These are phyloP conservation scores for Eretmochelys imbricata DNA, from an alignment of 2,113 vertebrate genomes.

Conservation along the genomic window DNA sequence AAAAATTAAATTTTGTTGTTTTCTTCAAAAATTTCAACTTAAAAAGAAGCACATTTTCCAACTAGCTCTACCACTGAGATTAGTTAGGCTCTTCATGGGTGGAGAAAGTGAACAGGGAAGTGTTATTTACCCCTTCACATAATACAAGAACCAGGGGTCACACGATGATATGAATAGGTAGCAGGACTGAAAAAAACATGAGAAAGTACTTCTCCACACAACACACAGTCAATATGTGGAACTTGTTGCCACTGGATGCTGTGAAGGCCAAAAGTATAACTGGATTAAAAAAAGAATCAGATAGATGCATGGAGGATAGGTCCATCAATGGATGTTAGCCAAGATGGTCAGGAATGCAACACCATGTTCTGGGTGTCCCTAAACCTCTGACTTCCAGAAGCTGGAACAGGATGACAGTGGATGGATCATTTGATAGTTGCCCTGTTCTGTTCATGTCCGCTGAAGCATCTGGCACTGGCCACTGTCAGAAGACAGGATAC, in stretches of 20 bases:
- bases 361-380: background rate
- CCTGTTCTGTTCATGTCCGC: background rate
- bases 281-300: background rate
- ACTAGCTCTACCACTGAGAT: background rate
- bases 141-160: too few relatives aligned
- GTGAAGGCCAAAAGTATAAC: background rate
- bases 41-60: background rate
- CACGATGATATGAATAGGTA: too few relatives aligned
- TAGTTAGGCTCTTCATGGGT: background rate
- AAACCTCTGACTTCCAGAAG: background rate
- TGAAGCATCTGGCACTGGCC: background rate
- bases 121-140: too few relatives aligned
- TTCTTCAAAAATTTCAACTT: background rate
- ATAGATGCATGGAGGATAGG: background rate
- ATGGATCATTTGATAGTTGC: background rate
- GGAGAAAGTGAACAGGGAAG: background rate
- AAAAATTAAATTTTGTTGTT: background rate
- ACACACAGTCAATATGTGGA: background rate
- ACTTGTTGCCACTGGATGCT: background rate
- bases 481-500: background rate
- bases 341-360: background rate
- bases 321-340: background rate
- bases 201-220: background rate
- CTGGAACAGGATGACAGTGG: background rate
- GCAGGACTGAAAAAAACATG: too few relatives aligned